Evolutionary conservation across 2,113 vertebrate genomes (phyloP), one percentile per base, ranked within the genome.

Genomic region (Panurus biarmicus): DNA sequence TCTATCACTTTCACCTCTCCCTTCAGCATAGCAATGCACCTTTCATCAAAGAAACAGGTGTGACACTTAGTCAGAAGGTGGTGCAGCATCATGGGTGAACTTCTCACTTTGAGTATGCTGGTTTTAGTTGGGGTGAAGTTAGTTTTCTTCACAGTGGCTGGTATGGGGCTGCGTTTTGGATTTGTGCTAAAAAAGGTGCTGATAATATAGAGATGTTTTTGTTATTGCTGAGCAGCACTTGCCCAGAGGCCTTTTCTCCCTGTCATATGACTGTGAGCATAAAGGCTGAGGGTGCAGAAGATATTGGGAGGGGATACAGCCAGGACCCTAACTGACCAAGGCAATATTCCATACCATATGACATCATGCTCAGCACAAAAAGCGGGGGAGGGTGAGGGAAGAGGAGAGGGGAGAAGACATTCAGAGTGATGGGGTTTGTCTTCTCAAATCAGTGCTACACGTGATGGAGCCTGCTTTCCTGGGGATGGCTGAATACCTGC

Each of bases 221-320:
- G 29, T 19, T 61, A 48, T 7, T 48, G 54, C 29, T 75, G 21
- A 82, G n/a, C 29, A 82, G 29, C 2, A 25, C 14, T 40, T 61
- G 17, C n/a, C 29, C 5, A 17, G 42, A 75, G 47, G 29, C 20
- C 29, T 61, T 54, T 75, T 26, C 40, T 67, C 18, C 17, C 17
- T 54, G 20, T 31, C 0, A 0, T 11, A 53, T 11, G 11, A 61
- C 25, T 82, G 40, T 1, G 2, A 31, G n/a, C 22, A 38, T 3
- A 3, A 14, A 40, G 35, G 17, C 21, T 82, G n/a, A n/a, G 14
- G 21, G 48, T 35, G 40, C 35, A 42, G 25, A 69, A 33, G 54
- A 31, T 35, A 54, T 4, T 47, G n/a, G 25, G 47, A 47, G 21
- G 12, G 31, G 40, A 54, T 35, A 54, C 4, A 61, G 35, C 5